Conservation (phyloP, 1,140 invertebrate genomes). For the Papilio xuthus region DNA sequence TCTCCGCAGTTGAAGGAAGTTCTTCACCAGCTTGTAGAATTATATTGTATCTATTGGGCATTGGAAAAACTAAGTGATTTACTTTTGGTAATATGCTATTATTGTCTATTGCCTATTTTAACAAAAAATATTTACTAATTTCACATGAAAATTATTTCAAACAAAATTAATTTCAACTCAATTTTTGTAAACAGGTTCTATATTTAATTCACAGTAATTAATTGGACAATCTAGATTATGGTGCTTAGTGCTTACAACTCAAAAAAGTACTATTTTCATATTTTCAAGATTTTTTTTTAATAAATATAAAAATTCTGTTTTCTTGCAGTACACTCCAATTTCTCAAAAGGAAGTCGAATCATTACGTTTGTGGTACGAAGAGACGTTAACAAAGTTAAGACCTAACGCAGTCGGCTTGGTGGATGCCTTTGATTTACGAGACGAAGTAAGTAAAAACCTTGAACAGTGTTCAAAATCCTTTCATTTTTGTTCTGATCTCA, state of each 20-base stretch:
- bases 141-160: no score
- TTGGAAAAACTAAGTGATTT: constrained; percentile 66
- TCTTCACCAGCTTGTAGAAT: constrained; percentile 56
- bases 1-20: constrained; percentile 52
- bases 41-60: constrained; percentile 68
- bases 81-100: constrained; percentile 52
- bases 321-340: constrained; percentile 85
- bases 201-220: no score
- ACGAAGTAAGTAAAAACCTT: constrained; percentile 82
- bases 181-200: no score
- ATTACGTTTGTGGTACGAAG: constrained; percentile 86
- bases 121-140: neutral
- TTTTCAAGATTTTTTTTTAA: no score
- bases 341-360: constrained; percentile 83
- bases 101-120: neutral
- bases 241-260: neutral
- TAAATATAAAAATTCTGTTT: constrained; percentile 24
- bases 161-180: no score
- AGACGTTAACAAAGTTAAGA: constrained; percentile 86
- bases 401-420: constrained; percentile 94
- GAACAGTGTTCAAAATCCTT: neutral
- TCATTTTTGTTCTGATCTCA: no score
- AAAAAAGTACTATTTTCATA: no score
- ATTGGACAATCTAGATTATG: neutral
- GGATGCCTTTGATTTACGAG: constrained; percentile 94